Conservation (phyloP, 2,113 vertebrate species). For the Etheostoma spectabile region DNA sequence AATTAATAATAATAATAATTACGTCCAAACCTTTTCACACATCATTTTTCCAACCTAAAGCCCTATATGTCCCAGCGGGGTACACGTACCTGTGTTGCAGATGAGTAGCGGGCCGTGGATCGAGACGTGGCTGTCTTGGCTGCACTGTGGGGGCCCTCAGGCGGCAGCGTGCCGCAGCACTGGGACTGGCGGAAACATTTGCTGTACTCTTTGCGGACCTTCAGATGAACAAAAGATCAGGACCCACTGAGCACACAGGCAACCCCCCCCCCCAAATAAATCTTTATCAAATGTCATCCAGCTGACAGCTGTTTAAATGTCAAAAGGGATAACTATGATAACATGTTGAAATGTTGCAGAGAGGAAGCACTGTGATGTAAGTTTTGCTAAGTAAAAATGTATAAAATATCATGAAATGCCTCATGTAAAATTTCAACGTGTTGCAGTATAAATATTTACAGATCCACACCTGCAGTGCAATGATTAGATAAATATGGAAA, state of each 20-base stretch:
- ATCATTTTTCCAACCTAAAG: neutral
- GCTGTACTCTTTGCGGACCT: conserved; percentile 98
- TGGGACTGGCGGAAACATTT: conserved; percentile 98
- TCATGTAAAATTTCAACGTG: neutral
- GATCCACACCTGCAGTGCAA: neutral
- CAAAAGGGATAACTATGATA: conserved; percentile 31
- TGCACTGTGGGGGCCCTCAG: conserved; percentile 93
- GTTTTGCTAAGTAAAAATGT: neutral
- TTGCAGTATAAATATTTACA: conserved; percentile 16
- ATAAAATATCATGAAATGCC: neutral
- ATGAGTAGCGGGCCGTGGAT: conserved; percentile 96
- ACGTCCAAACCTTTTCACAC: neutral
- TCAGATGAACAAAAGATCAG: conserved; percentile 44
- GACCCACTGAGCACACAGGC: conserved; percentile 29
- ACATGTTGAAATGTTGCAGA: conserved; percentile 19
- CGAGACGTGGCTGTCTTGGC: conserved; percentile 93
- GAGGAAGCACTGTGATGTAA: conserved; percentile 13
- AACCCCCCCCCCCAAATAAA: conserved; percentile 13
- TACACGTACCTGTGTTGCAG: conserved; percentile 93
- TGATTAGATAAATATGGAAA: conserved; percentile 1
- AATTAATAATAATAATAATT: neutral
- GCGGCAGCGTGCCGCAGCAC: conserved; percentile 92
- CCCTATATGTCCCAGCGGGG: neutral
- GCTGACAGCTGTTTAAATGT: conserved; percentile 67
- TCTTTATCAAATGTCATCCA: conserved; percentile 71